Evolutionary conservation across 2,797 vertebrate species (phyloP), one percentile per base, ranked within the genome.

Genomic region (Pseudochirops cupreus): DNA sequence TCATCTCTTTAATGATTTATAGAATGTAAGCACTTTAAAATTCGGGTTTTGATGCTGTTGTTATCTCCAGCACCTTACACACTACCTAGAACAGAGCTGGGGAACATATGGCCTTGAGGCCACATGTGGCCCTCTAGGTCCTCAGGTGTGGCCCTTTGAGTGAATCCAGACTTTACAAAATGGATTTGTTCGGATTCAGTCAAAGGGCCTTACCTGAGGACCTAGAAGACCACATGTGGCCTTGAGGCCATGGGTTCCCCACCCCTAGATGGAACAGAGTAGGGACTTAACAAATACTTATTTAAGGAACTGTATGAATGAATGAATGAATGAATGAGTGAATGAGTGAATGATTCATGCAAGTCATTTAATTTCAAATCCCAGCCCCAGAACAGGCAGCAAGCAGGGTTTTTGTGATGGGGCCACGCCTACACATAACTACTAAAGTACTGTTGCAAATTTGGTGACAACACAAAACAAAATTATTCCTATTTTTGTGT

Each of bases 371-470:
- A 87, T 93, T 95, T 94, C 55, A 98, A 98, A 97, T 56, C 82
- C 28, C 31, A 94, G 67, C 24, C 16, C 21, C 82, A 95, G 62
- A 91, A 95, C 89, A 96, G 94, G 92, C 62, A 96, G 95, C 57
- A 94, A 94, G 95, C 92, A 91, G 46, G 0, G 92, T 89, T 96
- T 92, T 50, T 4, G 57, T 96, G 98, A 97, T 87, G 29, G 67
- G 91, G 67, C 55, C 94, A 53, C 91, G 90, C 97, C 98, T 98
- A 94, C 92, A 96, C 95, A 97, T 87, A 98, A 97, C 96, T 97
- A 97, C 56, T 67, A 50, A 2, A 55, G 52, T 39, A 95, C 97
- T 97, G 96, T 82, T 95, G 12, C 96, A 94, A 91, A 74, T 82
- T 56, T n/a, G 54, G 92, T 56, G 62, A 54, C 94, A 95, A 91